Base-by-base conservation (phyloP, 2,888 invertebrate genomes). In the Caprella mutica region DNA sequence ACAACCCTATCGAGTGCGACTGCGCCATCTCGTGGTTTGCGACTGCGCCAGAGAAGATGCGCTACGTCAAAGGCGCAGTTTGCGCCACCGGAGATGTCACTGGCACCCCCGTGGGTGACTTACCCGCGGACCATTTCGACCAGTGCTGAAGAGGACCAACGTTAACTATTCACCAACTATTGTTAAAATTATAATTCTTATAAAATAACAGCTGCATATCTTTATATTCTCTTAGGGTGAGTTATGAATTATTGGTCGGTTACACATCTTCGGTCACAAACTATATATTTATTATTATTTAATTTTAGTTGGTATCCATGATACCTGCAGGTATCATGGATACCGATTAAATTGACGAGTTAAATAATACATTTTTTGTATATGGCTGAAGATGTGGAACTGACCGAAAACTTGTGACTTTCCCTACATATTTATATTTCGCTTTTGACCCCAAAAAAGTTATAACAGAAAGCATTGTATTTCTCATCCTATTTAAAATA, bases 1-100 rank as follows among this genome's bases (percentile, higher is more conserved):
- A 29, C 39, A 55, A 55, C 55, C 55, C 48, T 17, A 39, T 55
- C 23, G 55, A 48, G 48, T 55, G 55, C 27, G 55, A 48, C 39
- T 55, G 55, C 24, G 48, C 21, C 55, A 9, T 55, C 19, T 14
- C 38, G 48, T 55, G 55, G 55, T 6, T 55, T 12, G 48, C 48
- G 5, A 17, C 17, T 21, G 35, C 35, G 38, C n/a, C 39, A 5
- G 29, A 39, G 8, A 39, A 42, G 12, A 29, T 23, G 27, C 55
- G 39, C 48, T 55, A 29, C 55, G 21, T 55, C 39, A 55, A 30
- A 48, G 40, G 48, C 38, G 55, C 55, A 27, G 55, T 55, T 39
- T 55, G 55, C 46, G 23, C 38, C 39, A 55, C 46, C 35, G 55
- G 48, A 5, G 55, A 55, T 29, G 55, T 55, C 6, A 21, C 17